A percentile compares a stretch with the other conserved stretches of the same genome.
Conservation (phyloP, 2,888 invertebrate genomes). For the Sarcophaga carnaria region DNA sequence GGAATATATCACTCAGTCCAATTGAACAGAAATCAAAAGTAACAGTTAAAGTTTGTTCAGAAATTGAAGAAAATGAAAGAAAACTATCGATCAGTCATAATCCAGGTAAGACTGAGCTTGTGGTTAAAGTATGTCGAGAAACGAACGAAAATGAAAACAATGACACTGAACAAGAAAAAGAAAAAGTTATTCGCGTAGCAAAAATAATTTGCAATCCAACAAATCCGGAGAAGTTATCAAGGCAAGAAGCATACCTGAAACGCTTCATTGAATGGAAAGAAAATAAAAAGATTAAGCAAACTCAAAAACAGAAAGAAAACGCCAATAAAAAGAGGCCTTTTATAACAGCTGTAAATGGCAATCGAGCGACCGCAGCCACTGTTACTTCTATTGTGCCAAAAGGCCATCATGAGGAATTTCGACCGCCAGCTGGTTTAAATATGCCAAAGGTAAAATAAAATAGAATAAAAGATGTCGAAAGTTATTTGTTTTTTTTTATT, state of each 20-base stretch:
- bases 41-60: neutral
- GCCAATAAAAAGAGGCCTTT: slow-evolving; percentile 69
- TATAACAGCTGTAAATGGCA: slow-evolving; percentile 52
- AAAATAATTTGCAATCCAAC: slow-evolving; percentile 47
- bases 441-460: neutral
- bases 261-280: slow-evolving; percentile 72
- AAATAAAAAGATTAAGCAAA: slow-evolving; percentile 57
- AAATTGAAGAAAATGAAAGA: slow-evolving; percentile 27
- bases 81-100: too few relatives aligned
- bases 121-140: neutral
- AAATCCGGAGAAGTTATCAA: slow-evolving; percentile 51
- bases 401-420: slow-evolving; percentile 64
- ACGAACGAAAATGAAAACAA: neutral
- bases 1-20: slow-evolving; percentile 72
- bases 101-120: too few relatives aligned
- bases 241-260: slow-evolving; percentile 69
- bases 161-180: neutral
- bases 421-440: slow-evolving; percentile 68
- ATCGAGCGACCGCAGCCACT: neutral
- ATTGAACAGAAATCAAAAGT: slow-evolving; percentile 34
- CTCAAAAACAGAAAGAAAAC: slow-evolving; percentile 38
- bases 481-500: slow-evolving; percentile 13
- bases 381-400: slow-evolving; percentile 65
- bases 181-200: neutral
- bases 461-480: neutral